Evolutionary conservation across 1,140 invertebrate species (phyloP), one percentile per base, ranked within the genome.

Genomic region (Brachystomella parvula): DNA sequence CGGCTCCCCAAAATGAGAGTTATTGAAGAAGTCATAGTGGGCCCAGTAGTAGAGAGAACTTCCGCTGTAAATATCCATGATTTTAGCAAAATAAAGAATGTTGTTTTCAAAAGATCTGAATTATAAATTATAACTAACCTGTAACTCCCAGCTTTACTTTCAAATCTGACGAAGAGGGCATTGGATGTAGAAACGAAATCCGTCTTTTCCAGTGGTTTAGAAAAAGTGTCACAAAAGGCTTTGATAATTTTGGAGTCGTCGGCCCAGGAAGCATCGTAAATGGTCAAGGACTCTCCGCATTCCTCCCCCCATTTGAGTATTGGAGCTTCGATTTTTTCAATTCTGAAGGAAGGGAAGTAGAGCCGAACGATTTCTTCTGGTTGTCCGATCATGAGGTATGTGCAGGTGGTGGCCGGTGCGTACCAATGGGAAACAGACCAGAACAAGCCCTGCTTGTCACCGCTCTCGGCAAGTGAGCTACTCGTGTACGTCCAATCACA

Each of bases 381-480:
- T 62, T 86, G 82, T 2, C 90, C 91, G 77, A 89, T 86, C 77
- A 94, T 88, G 15, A 92, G 81, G 77, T 94, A 94, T 24, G 89
- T 92, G 77, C 92, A 94, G 29, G 88, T 90, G 0, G 90, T 94
- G 74, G 91, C 87, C 0, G 91, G 89, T 2, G 90, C 89, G 76
- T 94, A 94, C 90, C 90, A 94, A 74, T 94, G 90, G 0, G 89
- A 89, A 0, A 93, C 90, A 0, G 90, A 92, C 2, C 93, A 81
- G 77, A 94, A 72, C 1, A 72, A 49, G 9, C 68, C 68, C 58
- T 93, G 89, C 35, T 86, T 85, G 71, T 87, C 86, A 21, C 88
- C 87, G 30, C 83, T 85, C 29, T 83, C 83, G 74, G 84, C 83
- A 0, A 94, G 78, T 2, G 87, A 86, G 69, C 90, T 86, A 63